Conservation (phyloP, 2,113 vertebrate genomes). For the Lamprologus tigripictilis region DNA sequence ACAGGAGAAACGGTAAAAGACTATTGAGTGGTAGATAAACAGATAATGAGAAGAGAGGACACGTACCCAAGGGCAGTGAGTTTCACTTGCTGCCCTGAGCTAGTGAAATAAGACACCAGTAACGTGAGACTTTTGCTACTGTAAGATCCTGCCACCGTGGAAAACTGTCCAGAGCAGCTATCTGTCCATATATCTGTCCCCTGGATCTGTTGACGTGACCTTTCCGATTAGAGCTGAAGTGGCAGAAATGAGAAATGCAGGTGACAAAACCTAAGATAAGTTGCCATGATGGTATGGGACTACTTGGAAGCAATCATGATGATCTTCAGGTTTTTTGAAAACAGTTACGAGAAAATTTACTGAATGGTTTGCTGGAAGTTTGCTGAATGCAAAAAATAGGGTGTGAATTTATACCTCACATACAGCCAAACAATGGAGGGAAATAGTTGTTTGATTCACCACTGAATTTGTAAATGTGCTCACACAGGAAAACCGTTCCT, state of each 20-base stretch:
- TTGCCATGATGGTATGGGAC: background rate
- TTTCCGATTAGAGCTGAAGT: constrained; percentile 52
- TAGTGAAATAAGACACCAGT: constrained; percentile 69
- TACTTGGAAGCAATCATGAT: background rate
- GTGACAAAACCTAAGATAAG: constrained; percentile 44
- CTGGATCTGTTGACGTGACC: constrained; percentile 68
- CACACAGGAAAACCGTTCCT: background rate
- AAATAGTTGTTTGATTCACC: background rate
- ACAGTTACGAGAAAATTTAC: background rate
- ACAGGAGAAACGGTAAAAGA: background rate
- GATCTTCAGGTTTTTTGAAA: background rate
- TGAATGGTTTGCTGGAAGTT: background rate
- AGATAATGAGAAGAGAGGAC: constrained; percentile 44
- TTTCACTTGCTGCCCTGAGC: constrained; percentile 63
- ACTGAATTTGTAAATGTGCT: background rate
- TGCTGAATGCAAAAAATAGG: background rate
- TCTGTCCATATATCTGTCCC: constrained; percentile 60
- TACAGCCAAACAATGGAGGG: background rate
- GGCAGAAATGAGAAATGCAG: constrained; percentile 50
- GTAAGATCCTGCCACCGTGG: constrained; percentile 59
- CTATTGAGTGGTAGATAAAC: constrained; percentile 8
- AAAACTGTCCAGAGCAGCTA: constrained; percentile 61
- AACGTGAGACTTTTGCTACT: constrained; percentile 61
- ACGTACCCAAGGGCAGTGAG: constrained; percentile 56
- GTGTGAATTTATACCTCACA: background rate